Evolutionary conservation across 2,113 vertebrate species (phyloP).

Genomic region (Apistogramma diplotaenia): DNA sequence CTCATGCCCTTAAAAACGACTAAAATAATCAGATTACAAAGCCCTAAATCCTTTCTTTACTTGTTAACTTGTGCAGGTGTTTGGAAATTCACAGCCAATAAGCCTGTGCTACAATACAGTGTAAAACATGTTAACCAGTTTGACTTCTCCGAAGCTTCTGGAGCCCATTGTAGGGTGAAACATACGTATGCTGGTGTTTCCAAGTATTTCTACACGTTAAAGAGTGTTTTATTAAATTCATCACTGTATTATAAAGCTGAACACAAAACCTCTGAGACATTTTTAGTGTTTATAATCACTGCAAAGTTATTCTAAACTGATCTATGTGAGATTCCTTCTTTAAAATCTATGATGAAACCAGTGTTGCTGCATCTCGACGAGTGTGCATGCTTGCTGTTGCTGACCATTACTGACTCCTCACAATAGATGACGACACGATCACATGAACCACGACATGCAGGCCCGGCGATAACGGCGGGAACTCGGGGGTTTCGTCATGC

Average conservation of each 20-base stretch:
- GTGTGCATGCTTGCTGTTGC: background rate
- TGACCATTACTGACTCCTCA: slow-evolving; percentile 24
- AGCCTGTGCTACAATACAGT: background rate
- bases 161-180: background rate
- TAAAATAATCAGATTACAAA: background rate
- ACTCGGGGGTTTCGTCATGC: background rate
- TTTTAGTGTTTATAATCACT: background rate
- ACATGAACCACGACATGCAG: slow-evolving; percentile 21
- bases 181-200: background rate
- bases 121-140: too few relatives aligned
- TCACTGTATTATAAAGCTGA: background rate
- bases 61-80: background rate
- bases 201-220: slow-evolving; percentile 5
- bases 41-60: background rate
- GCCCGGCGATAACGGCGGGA: background rate
- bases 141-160: background rate
- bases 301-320: background rate
- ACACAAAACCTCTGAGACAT: slow-evolving; percentile 9
- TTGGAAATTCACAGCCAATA: slow-evolving; percentile 69
- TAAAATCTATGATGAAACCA: background rate
- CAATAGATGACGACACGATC: slow-evolving; percentile 1
- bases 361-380: background rate
- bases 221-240: slow-evolving; percentile 22
- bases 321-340: background rate
- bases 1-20: background rate